Conservation (phyloP, 2,113 vertebrate genomes). For the Rana temporaria region DNA sequence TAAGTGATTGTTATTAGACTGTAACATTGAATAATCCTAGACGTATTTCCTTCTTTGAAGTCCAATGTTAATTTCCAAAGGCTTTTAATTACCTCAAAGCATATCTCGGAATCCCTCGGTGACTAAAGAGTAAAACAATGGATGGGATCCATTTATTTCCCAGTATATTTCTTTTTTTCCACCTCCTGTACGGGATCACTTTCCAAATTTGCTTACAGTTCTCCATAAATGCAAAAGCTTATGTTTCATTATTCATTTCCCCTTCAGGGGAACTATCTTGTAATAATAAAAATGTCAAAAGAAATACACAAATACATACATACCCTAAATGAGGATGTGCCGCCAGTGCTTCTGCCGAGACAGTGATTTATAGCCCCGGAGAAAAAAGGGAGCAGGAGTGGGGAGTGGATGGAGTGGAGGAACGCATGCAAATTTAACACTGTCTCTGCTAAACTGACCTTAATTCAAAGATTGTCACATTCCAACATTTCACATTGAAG, state of each 20-base stretch:
- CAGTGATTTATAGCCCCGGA: constrained; percentile 73
- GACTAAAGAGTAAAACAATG: constrained; percentile 9
- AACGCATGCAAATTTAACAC: constrained; percentile 53
- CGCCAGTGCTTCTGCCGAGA: constrained; percentile 66
- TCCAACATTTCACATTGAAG: background rate
- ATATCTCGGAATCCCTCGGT: background rate
- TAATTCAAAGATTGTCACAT: constrained; percentile 13
- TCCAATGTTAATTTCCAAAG: background rate
- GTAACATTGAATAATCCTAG: background rate
- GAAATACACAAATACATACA: constrained; percentile 78
- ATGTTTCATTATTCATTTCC: constrained; percentile 82
- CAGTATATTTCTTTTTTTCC: constrained; percentile 23
- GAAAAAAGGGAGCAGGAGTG: constrained; percentile 62
- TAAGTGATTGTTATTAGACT: background rate
- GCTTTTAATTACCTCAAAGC: background rate
- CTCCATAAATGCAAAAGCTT: constrained; percentile 66
- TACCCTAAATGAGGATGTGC: constrained; percentile 71
- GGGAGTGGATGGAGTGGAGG: constrained; percentile 34
- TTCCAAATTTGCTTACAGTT: constrained; percentile 61
- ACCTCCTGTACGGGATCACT: constrained; percentile 34
- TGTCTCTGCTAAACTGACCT: constrained; percentile 37
- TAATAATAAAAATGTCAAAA: constrained; percentile 86
- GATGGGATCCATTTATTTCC: constrained; percentile 4
- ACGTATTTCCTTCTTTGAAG: background rate
- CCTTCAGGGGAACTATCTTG: constrained; percentile 72